These are phyloP conservation scores for Cyaniris semiargus DNA, from an alignment of 2,888 invertebrate species.

Conservation along the genomic window DNA sequence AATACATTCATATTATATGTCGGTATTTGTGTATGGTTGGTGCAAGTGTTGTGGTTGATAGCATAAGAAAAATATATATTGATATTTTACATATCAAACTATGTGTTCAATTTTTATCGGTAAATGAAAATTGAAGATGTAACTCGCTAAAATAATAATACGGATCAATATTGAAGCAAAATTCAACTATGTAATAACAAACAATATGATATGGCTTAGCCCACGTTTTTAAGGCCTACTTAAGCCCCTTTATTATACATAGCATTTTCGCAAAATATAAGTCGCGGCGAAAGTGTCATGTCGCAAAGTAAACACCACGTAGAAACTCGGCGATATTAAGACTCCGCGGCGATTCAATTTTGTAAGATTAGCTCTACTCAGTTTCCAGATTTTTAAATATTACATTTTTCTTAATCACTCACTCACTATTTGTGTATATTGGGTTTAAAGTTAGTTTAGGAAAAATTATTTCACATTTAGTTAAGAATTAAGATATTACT, in stretches of 20 bases:
- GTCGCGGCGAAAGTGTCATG: conserved; percentile 1
- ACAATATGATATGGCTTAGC: background rate
- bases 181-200: background rate
- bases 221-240: background rate
- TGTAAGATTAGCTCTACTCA: conserved; percentile 10
- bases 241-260: conserved; percentile 6
- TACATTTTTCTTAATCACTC: background rate
- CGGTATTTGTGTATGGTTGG: background rate
- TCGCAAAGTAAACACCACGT: conserved; percentile 17
- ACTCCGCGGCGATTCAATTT: conserved; percentile 8
- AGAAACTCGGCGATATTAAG: conserved; percentile 5
- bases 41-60: background rate
- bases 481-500: background rate
- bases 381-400: background rate
- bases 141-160: background rate
- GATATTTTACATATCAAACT: no score
- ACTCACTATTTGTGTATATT: background rate
- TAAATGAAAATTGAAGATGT: background rate
- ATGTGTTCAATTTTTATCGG: background rate
- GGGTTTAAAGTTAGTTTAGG: background rate
- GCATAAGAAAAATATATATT: no score
- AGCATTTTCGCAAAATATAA: conserved; percentile 29
- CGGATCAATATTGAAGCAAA: background rate
- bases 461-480: background rate
- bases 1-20: background rate